Conservation (phyloP, 2,797 vertebrate genomes). For the Mus caroli region DNA sequence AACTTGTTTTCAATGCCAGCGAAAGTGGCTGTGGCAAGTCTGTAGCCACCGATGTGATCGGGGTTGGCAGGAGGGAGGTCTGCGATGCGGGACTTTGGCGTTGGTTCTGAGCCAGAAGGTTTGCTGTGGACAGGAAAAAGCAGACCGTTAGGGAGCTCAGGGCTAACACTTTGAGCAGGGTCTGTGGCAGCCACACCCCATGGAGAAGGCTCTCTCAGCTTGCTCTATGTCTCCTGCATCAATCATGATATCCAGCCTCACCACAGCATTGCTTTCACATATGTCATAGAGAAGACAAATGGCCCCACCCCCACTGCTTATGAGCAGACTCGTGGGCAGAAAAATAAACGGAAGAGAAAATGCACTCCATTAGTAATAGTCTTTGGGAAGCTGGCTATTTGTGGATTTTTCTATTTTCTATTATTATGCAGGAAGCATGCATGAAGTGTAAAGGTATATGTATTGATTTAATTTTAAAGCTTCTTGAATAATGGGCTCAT, state of each 20-base stretch:
- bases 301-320: not conserved
- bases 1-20: conserved; percentile 98
- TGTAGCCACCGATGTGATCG: conserved; percentile 97
- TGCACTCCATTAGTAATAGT: not conserved
- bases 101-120: conserved; percentile 91
- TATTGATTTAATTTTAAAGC: not conserved
- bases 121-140: conserved; percentile 89
- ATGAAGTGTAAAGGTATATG: conserved; percentile 10
- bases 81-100: conserved; percentile 95
- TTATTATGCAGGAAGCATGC: conserved; percentile 26
- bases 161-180: not conserved
- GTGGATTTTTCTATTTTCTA: conserved; percentile 44
- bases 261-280: not conserved
- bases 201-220: not conserved
- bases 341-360: not conserved
- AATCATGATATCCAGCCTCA: not conserved
- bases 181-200: not conserved
- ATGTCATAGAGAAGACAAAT: conserved; percentile 4
- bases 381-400: not conserved
- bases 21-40: conserved; percentile 97
- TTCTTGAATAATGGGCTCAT: conserved; percentile 52
- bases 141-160: not conserved
- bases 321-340: not conserved
- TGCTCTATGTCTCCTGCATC: not conserved
- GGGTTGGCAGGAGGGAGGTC: conserved; percentile 93